Evolutionary conservation across 2,797 vertebrate genomes (phyloP), one percentile per base, ranked within the genome.

Genomic region (Sarcoramphus papa): DNA sequence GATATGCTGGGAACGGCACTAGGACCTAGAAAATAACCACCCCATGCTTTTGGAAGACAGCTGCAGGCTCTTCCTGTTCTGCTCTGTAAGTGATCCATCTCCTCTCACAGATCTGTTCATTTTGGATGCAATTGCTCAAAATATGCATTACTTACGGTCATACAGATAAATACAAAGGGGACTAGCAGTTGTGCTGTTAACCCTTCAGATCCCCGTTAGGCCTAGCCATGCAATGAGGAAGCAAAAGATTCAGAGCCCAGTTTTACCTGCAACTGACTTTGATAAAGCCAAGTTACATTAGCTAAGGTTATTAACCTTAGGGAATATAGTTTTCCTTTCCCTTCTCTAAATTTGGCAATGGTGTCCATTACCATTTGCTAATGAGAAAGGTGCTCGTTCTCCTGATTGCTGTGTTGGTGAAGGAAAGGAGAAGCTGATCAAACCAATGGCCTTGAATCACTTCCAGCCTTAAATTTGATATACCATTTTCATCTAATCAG

Each of bases 21-120:
- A 96, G 96, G 95, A 95, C 96, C 95, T 85, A 74, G 78, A 73
- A 96, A 95, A 96, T 67, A 89, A 88, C 28, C 76, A 72, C 68
- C 47, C 68, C 54, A 5, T 73, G 73, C 72, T 87, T 93, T 93
- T 97, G 86, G 96, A 97, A 96, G 89, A 77, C 95, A 96, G 96
- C 95, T 96, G 95, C 92, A 83, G 72, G 81, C 90, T 93, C 89
- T 96, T 97, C 95, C 95, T 95, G 94, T 95, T 94, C 96, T 96
- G 92, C 92, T 88, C 40, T 85, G 78, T 75, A 92, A 97, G 88
- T 65, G 94, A 97, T 95, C 94, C 86, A 60, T 95, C 85, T 96
- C 79, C 73, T 72, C 88, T 88, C 93, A 86, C 84, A 93, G 91
- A 91, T 93, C 86, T 94, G 93, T 76, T 95, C 95, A n/a, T 93